Evolutionary conservation across 1,140 invertebrate species (phyloP), one percentile per base, ranked within the genome.

Genomic region (Augochlora pura): DNA sequence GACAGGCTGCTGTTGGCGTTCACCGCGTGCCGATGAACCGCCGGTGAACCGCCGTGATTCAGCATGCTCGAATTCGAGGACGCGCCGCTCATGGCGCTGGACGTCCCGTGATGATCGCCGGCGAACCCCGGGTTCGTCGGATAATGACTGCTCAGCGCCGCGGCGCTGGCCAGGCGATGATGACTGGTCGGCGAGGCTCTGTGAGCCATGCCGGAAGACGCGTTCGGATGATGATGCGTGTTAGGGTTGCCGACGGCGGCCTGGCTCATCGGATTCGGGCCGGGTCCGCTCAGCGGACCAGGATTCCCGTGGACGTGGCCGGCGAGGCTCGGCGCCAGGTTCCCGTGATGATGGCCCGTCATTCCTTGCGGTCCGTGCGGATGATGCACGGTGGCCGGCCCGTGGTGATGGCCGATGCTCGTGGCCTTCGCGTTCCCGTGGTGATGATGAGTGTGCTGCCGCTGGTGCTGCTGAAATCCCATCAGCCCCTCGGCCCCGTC

Each of bases 51-150:
- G 0, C 89, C 89, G 39, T 91, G 90, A 49, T 90, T 91, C 42
- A 91, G 87, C 74, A 91, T 77, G 49, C 89, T 91, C 42, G 90
- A 91, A 62, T 80, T 90, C 9, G 90, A 91, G 9, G 88, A 90
- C 0, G 89, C 87, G 7, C 88, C 86, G 67, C 90, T 91, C 66
- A 89, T 62, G 46, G 86, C 87, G 54, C 87, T 87, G 2, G 88
- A 89, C 1, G 84, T 66, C 3, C 83, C 70, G 1, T 87, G 86
- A 38, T 87, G 86, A 23, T 87, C 82, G 16, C 49, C 49, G 25
- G 77, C 21, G 70, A 84, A 87, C 2, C 77, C 54, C 0, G 83
- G 23, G 32, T 79, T 85, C 5, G 76, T 25, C 0, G 81, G 80
- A 1, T 85, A 81, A 7, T 81, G 76, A 18, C 69, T 42, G n/a